Base-by-base conservation (phyloP, 2,797 vertebrate species). In the Lutjanus campechanus region DNA sequence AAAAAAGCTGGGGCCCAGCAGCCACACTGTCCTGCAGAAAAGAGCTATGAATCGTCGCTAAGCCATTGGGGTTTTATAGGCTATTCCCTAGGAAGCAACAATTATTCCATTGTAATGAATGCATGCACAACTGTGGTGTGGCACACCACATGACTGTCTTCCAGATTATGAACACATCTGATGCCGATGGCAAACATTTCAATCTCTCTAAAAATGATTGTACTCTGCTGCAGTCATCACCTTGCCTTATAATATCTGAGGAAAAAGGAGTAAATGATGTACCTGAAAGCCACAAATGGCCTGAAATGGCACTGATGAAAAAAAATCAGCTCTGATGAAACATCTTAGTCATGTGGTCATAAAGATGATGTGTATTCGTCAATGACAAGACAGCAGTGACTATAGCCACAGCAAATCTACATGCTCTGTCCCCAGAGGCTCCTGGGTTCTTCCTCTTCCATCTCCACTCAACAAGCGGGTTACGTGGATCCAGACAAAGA, bases 71-170 rank as follows among this genome's bases (percentile, higher is more conserved):
- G 60, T 77, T 90, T 89, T 85, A 90, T 82, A 62, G 79, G 66
- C 79, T 84, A 51, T 85, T 83, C 81, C 73, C 77, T 73, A 17
- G 74, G 71, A 87, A 81, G 83, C 54, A 79, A 85, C 78, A 91
- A 84, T 92, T 91, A 87, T 89, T 91, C 73, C 64, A 61, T 85
- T 55, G 51, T 82, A 84, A 89, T 81, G 78, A 88, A 85, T 82
- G 61, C 75, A 73, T 69, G 44, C 66, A 69, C 71, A 82, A 82
- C 69, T 66, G 64, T 67, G 76, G 46, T 62, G 61, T 64, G 73
- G 77, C 41, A 0, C 22, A 61, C 63, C 54, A 65, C 76, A 71
- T 69, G 78, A 83, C 76, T 54, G 17, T 82, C 72, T 69, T 74
- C 73, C 73, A 87, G 80, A 86, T 73, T 82, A 82, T 82, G 77